Evolutionary conservation across 2,113 vertebrate genomes (phyloP).

Genomic region (Antigone vipio): DNA sequence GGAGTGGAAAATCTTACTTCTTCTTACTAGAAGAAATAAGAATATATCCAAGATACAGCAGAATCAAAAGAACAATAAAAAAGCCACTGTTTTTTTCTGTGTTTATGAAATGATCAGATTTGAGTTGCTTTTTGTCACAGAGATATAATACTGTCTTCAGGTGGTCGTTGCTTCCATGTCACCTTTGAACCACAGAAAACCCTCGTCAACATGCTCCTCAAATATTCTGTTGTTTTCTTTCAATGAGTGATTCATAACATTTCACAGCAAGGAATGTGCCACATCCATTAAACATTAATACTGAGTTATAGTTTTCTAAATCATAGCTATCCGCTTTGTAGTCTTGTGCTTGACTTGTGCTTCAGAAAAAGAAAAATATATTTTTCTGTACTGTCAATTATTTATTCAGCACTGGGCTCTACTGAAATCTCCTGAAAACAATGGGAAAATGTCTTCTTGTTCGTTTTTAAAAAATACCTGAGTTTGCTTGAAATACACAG

Average conservation of each 20-base stretch:
- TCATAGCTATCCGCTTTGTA: constrained; percentile 13
- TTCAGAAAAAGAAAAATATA: constrained; percentile 35
- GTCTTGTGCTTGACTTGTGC: constrained; percentile 21
- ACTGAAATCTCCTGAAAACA: neutral
- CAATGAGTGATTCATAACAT: constrained; percentile 47
- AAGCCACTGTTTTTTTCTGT: neutral
- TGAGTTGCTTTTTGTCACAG: constrained; percentile 20
- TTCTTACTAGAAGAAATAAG: constrained; percentile 34
- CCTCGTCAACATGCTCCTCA: neutral
- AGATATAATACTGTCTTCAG: constrained; percentile 14
- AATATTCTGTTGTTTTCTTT: constrained; percentile 47
- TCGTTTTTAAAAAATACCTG: constrained; percentile 11
- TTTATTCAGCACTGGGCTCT: neutral
- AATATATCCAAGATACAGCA: neutral
- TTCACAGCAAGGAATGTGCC: constrained; percentile 38
- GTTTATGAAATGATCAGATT: constrained; percentile 4
- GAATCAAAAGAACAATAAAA: neutral
- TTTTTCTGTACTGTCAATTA: constrained; percentile 20
- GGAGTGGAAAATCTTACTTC: constrained; percentile 41
- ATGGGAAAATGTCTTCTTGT: neutral
- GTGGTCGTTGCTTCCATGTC: constrained; percentile 38
- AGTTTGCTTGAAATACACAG: neutral
- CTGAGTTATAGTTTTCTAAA: constrained; percentile 47
- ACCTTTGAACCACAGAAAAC: constrained; percentile 43
- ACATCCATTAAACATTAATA: constrained; percentile 61